Evolutionary conservation across 2,888 invertebrate species (phyloP).

Genomic region (Andrena haemorrhoa): DNA sequence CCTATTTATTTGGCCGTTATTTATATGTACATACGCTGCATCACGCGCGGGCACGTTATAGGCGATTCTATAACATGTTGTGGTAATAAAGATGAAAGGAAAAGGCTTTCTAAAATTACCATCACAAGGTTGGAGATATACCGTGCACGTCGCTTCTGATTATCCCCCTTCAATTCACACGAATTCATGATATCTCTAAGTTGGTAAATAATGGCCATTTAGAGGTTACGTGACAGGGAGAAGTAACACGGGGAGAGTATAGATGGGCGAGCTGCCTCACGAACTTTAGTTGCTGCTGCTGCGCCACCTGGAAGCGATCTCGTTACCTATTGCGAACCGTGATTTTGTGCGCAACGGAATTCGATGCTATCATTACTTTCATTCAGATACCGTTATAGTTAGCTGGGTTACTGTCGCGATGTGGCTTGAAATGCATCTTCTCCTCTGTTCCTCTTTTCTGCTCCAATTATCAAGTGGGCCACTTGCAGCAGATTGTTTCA

Average conservation of each 20-base stretch:
- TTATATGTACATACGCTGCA: not conserved
- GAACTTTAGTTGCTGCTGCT: not conserved
- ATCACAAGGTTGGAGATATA: not conserved
- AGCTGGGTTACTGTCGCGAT: constrained; percentile 6
- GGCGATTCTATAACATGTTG: not conserved
- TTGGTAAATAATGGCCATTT: not conserved
- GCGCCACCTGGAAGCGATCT: constrained; percentile 23
- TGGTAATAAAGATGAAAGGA: not conserved
- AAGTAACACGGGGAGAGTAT: not conserved
- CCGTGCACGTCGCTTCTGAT: not conserved
- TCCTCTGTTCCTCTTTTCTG: not conserved
- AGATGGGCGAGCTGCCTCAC: not conserved
- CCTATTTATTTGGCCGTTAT: not conserved
- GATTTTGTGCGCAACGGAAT: constrained; percentile 20
- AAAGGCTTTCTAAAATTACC: not conserved
- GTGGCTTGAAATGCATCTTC: not conserved
- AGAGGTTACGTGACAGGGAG: not conserved
- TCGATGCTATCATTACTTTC: constrained; percentile 37
- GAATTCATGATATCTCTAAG: not conserved
- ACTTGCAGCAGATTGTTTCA: not conserved
- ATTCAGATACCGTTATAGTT: constrained; percentile 39
- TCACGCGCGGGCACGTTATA: not conserved
- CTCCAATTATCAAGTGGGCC: not conserved
- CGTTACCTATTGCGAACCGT: constrained; percentile 21
- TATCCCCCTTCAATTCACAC: not conserved